Evolutionary conservation across 2,113 vertebrate species (phyloP).

Genomic region (Charadrius vociferus): DNA sequence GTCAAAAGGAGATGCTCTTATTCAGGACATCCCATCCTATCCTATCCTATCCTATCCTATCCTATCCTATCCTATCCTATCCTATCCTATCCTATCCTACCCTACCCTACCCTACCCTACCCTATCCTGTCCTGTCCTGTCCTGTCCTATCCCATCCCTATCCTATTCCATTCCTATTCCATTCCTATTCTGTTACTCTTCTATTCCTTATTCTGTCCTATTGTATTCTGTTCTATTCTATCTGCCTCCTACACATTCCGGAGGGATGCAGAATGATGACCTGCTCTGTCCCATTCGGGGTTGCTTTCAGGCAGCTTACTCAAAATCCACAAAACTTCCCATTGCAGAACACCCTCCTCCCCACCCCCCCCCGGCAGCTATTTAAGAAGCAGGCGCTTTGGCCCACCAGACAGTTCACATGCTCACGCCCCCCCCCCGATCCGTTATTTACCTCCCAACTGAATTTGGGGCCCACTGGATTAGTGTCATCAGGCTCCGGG

Average conservation of each 20-base stretch:
- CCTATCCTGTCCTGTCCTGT: too few species aligned
- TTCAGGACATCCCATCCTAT: not conserved
- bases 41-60: not conserved
- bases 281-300: not conserved
- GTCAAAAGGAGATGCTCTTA: not conserved
- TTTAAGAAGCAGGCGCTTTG: too few species aligned
- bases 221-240: not conserved
- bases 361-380: too few species aligned
- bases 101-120: too few species aligned
- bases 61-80: not conserved
- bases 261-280: not conserved
- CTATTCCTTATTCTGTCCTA: not conserved
- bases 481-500: not conserved
- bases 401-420: too few species aligned
- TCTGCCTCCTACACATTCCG: not conserved
- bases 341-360: not conserved
- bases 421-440: not conserved
- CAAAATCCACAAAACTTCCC: not conserved
- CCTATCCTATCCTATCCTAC: not conserved
- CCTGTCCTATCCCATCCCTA: not conserved
- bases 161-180: not conserved
- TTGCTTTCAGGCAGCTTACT: not conserved
- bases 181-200: too few species aligned
- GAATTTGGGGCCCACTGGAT: not conserved
- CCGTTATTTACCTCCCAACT: accelerated